These are phyloP conservation scores for Sinonovacula constricta DNA, from an alignment of 1,140 invertebrate genomes.

Conservation along the genomic window DNA sequence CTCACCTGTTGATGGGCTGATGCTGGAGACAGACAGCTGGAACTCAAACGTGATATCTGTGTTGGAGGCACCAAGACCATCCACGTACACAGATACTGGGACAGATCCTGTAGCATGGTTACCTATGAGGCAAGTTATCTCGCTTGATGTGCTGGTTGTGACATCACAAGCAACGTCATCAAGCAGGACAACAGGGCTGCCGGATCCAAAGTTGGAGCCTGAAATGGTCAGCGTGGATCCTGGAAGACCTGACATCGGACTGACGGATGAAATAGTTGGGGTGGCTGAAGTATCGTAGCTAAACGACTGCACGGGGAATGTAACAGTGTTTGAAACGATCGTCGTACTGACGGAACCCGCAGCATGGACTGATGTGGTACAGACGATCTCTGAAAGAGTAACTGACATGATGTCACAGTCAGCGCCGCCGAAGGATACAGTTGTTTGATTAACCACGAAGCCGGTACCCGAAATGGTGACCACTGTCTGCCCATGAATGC, in stretches of 20 bases:
- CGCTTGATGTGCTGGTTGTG: slow-evolving; percentile 14
- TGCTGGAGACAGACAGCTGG: slow-evolving; percentile 37
- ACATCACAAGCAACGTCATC: slow-evolving; percentile 54
- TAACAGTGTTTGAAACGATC: slow-evolving; percentile 55
- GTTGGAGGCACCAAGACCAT: slow-evolving; percentile 38
- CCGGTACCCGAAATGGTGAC: slow-evolving; percentile 60
- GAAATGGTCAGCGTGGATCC: slow-evolving; percentile 55
- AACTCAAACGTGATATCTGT: slow-evolving; percentile 60
- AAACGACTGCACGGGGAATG: slow-evolving; percentile 40
- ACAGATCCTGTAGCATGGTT: slow-evolving; percentile 51
- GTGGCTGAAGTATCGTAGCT: slow-evolving; percentile 38
- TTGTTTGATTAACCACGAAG: slow-evolving; percentile 48
- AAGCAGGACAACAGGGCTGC: slow-evolving; percentile 41
- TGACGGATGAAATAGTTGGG: slow-evolving; percentile 55
- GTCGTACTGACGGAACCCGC: slow-evolving; percentile 30
- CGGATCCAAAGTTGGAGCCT: slow-evolving; percentile 46
- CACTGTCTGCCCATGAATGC: slow-evolving; percentile 58
- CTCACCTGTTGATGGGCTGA: slow-evolving; percentile 61
- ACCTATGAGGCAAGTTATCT: slow-evolving; percentile 57
- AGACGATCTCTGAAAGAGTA: slow-evolving; percentile 47
- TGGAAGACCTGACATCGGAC: slow-evolving; percentile 45
- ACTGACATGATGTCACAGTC: slow-evolving; percentile 15
- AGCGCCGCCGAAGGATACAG: slow-evolving; percentile 20
- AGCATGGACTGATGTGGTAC: slow-evolving; percentile 51
- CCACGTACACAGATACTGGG: slow-evolving; percentile 55